phyloP scores from a whole-genome alignment of 2,797 vertebrate species.

The Hypotaenidia okinawae region DNA sequence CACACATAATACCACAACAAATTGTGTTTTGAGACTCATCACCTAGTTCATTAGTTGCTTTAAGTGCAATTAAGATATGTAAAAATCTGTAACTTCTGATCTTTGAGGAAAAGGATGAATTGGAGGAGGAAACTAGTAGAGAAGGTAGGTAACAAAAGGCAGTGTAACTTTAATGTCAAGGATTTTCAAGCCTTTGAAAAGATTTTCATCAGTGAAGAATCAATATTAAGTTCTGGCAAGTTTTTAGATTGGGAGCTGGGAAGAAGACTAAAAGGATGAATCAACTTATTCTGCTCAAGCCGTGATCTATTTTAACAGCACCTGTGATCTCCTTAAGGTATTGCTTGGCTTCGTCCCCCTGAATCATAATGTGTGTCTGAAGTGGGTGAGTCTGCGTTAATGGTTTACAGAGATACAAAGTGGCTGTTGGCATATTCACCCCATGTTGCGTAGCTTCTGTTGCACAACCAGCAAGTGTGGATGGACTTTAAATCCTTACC shows the following conservation, averaged over 20 bases:
- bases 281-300: neutral
- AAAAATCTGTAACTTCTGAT: neutral
- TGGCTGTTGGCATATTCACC: neutral
- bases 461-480: neutral
- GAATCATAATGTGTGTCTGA: neutral
- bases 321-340: neutral
- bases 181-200: constrained; percentile 29
- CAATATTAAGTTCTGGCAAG: constrained; percentile 34
- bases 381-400: neutral
- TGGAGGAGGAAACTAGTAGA: neutral
- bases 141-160: neutral
- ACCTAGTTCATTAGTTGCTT: neutral
- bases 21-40: neutral
- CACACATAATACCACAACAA: fast-evolving
- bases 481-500: neutral
- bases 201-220: neutral
- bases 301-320: neutral
- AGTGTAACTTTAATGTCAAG: neutral
- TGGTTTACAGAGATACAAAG: neutral
- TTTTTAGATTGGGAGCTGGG: constrained; percentile 3
- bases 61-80: neutral
- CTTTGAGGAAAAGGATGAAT: neutral
- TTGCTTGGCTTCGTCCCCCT: neutral
- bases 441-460: neutral
- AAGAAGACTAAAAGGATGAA: neutral